phyloP scores from a whole-genome alignment of 1,140 invertebrate genomes.

The Musca vetustissima region DNA sequence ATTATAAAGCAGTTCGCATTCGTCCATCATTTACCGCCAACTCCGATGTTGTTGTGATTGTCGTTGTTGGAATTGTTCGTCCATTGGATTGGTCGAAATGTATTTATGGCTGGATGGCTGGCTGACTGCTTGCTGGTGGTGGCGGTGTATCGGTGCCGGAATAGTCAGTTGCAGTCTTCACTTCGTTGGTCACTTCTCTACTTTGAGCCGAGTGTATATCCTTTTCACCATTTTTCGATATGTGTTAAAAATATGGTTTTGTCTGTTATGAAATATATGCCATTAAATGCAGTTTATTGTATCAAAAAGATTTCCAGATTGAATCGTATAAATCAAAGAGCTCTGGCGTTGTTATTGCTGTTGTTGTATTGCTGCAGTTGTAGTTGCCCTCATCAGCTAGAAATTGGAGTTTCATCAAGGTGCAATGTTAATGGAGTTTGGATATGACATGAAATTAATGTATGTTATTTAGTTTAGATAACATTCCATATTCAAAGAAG shows the following conservation, averaged over 20 bases:
- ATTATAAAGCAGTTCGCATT: conserved; percentile 48
- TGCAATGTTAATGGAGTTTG: conserved; percentile 20
- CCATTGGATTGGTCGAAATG: not conserved
- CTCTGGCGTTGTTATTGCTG: not conserved
- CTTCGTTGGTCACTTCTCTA: not conserved
- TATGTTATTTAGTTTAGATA: conserved; percentile 7
- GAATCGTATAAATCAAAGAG: conserved; percentile 54
- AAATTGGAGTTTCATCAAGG: conserved; percentile 16
- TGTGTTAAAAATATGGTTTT: conserved; percentile 16
- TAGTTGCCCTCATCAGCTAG: not conserved
- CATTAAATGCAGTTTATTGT: conserved; percentile 22
- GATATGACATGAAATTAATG: conserved; percentile 2
- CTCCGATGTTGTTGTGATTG: not conserved
- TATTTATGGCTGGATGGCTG: conserved; percentile 18
- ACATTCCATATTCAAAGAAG: not conserved
- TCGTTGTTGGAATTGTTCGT: no score
- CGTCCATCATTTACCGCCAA: conserved; percentile 31
- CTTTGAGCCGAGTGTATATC: no score
- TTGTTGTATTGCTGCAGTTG: not conserved
- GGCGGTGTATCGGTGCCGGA: not conserved
- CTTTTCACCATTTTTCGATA: no score
- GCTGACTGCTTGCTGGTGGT: no score
- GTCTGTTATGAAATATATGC: conserved; percentile 21
- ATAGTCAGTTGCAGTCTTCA: not conserved
- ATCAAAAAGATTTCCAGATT: conserved; percentile 39